Evolutionary conservation across 2,888 invertebrate species (phyloP), one percentile per base, ranked within the genome.

Genomic region (Bombylius discolor): DNA sequence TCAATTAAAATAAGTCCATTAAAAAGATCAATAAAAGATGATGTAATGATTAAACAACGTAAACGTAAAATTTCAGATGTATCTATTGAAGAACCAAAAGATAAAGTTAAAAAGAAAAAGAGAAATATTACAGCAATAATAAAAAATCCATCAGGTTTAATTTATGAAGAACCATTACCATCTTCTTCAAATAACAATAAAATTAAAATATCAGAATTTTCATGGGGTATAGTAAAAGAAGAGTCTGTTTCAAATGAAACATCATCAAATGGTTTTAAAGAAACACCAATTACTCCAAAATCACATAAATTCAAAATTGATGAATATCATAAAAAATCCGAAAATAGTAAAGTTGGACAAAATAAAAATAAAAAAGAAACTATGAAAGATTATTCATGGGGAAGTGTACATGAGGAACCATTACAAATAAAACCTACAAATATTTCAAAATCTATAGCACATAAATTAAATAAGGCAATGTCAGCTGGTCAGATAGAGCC

Each of bases 211-310:
- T 33, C 48, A 7, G 61, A 65, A 33, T 63, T 66, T 34, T 55
- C 64, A 4, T 65, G 67, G 11, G 71, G 72, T n/a, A 62, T 62
- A n/a, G 64, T 72, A 4, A 58, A 70, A 6, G 70, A 70, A 59
- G 67, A 68, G 4, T 42, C 62, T 6, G 68, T 71, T 0, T 72
- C 72, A 6, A 61, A 45, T 59, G 12, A 51, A n/a, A 56, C 32
- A 39, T 36, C 39, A 7, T 5, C 42, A 12, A 51, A 51, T 44
- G 51, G 49, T 23, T 57, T 57, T 51, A 9, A 53, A n/a, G 57
- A 51, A 48, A 33, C 50, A n/a, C n/a, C 31, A 44, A 44, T 47
- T n/a, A 52, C 50, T 39, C 55, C 55, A 11, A 36, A 42, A 42
- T 42, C 23, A 23, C 23, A 23, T 23, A 23, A 23, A 23, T 23